These are phyloP conservation scores for Bellardia bayeri DNA, from an alignment of 2,888 invertebrate genomes.

Conservation along the genomic window DNA sequence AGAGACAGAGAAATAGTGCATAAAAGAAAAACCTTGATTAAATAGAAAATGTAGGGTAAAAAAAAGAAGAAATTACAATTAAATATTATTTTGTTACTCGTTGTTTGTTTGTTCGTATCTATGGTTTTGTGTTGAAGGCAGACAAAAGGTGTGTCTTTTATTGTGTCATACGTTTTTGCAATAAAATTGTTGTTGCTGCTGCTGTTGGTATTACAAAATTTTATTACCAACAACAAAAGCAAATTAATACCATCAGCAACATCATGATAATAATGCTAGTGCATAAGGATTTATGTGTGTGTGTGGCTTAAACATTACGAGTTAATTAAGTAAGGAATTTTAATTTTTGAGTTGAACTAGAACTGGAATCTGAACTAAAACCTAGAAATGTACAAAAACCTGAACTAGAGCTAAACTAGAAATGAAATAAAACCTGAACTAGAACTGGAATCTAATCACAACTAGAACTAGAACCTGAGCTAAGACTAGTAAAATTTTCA, in stretches of 20 bases:
- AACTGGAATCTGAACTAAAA: too few species aligned
- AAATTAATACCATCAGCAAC: conserved; percentile 1
- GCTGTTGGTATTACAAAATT: conserved; percentile 1
- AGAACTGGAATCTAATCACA: too few species aligned
- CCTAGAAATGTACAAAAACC: background rate
- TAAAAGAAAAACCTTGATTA: conserved; percentile 45
- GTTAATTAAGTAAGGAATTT: background rate
- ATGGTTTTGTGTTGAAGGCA: background rate
- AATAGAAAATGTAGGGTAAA: background rate
- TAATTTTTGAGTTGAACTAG: too few species aligned
- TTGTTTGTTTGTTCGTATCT: conserved; percentile 15
- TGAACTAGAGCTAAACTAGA: background rate
- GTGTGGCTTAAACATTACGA: background rate
- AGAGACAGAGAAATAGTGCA: background rate
- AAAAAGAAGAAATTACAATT: conserved; percentile 12
- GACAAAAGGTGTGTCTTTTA: conserved; percentile 32
- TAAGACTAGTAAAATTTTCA: background rate
- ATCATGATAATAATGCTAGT: conserved; percentile 20
- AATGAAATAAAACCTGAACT: background rate
- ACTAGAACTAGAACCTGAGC: background rate
- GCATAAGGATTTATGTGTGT: background rate
- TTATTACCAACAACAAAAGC: conserved; percentile 14
- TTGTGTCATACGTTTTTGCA: conserved; percentile 10
- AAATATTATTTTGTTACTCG: conserved; percentile 37
- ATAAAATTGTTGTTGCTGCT: conserved; percentile 3